These are phyloP conservation scores for Ceratosolen fusciceps DNA, from an alignment of 1,140 invertebrate species.

Conservation along the genomic window DNA sequence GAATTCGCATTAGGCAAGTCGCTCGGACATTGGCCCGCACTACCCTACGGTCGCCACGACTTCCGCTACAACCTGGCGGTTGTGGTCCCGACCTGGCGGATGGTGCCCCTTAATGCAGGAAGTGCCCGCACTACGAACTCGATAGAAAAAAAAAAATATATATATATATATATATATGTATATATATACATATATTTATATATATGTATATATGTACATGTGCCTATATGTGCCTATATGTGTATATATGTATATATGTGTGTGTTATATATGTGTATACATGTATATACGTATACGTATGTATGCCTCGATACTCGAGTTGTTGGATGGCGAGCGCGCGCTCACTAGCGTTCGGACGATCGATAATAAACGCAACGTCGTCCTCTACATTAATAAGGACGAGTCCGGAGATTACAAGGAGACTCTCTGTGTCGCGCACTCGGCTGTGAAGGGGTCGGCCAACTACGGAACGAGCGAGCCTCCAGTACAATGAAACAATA, in stretches of 20 bases:
- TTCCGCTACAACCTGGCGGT: constrained; percentile 42
- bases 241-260: too few relatives aligned
- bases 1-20: constrained; percentile 36
- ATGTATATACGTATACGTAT: too few relatives aligned
- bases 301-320: too few relatives aligned
- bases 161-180: too few relatives aligned
- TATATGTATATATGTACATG: too few relatives aligned
- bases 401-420: background rate
- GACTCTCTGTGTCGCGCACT: background rate
- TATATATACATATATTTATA: too few relatives aligned
- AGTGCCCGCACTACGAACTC: too few relatives aligned
- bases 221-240: too few relatives aligned
- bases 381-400: background rate
- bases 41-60: constrained; percentile 42
- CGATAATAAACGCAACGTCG: too few relatives aligned
- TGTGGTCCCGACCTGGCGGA: background rate
- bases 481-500: background rate
- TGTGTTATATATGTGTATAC: too few relatives aligned
- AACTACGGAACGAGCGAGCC: background rate
- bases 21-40: constrained; percentile 56
- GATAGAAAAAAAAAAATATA: too few relatives aligned
- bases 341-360: background rate
- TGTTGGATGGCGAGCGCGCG: background rate
- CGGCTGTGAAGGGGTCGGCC: background rate
- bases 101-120: constrained; percentile 5